A percentile compares a stretch with the other conserved stretches of the same genome.
Conservation (phyloP, 2,888 invertebrate genomes). For the Metacarcinus magister region DNA sequence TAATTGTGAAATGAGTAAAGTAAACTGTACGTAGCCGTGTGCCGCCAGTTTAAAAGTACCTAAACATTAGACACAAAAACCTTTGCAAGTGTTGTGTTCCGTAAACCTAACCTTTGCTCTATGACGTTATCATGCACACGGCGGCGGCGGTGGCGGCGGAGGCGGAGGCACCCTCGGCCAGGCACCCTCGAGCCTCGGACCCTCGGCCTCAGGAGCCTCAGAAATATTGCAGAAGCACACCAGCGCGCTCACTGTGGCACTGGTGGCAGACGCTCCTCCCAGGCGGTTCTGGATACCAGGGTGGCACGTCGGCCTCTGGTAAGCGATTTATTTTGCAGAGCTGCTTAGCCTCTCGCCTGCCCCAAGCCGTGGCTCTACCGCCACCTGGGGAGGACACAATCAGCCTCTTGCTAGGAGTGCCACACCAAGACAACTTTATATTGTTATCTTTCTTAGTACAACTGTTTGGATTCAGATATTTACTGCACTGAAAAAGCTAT, state of each 20-base stretch:
- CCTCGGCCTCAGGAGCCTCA: slow-evolving; percentile 11
- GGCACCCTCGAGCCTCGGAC: not conserved
- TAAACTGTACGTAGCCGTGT: no score
- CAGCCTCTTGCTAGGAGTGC: not conserved
- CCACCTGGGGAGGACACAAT: not conserved
- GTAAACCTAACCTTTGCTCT: not conserved
- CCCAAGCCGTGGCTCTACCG: not conserved
- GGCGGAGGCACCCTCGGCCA: not conserved
- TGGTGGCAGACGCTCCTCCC: slow-evolving; percentile 36
- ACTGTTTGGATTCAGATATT: not conserved
- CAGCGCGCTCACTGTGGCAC: slow-evolving; percentile 41
- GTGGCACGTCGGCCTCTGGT: slow-evolving; percentile 17
- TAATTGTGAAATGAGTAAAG: no score
- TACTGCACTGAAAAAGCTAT: not conserved
- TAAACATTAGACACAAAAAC: not conserved
- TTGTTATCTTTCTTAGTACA: not conserved
- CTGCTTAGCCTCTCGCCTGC: slow-evolving; percentile 5
- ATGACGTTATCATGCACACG: not conserved
- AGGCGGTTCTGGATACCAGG: not conserved
- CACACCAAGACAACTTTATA: not conserved
- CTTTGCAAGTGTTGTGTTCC: not conserved
- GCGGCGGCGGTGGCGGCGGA: not conserved
- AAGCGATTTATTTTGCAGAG: slow-evolving; percentile 11
- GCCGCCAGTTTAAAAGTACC: not conserved
- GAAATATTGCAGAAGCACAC: not conserved